Conservation (phyloP, 2,888 invertebrate genomes). For the Epinotia nisella region DNA sequence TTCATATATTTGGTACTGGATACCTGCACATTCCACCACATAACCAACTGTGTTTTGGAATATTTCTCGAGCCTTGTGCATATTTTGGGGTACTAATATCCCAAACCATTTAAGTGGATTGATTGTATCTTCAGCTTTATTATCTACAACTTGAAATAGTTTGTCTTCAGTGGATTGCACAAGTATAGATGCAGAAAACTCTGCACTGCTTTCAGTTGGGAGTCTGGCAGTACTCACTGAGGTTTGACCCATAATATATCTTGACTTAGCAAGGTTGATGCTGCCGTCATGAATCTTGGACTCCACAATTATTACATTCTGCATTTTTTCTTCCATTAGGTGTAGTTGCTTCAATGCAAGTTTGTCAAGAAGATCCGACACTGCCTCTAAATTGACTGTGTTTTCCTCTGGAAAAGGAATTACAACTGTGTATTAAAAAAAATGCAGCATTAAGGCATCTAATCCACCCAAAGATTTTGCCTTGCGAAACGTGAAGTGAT, state of each 20-base stretch:
- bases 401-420: constrained; percentile 23
- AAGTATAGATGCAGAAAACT: constrained; percentile 71
- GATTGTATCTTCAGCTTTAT: constrained; percentile 60
- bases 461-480: too few species aligned
- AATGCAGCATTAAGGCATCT: background rate
- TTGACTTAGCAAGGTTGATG: constrained; percentile 89
- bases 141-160: constrained; percentile 70
- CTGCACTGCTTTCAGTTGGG: constrained; percentile 86
- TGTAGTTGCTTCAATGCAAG: constrained; percentile 88
- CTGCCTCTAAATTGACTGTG: constrained; percentile 58
- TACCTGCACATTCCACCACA: constrained; percentile 88
- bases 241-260: constrained; percentile 91
- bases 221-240: constrained; percentile 89
- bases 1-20: constrained; percentile 85
- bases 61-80: constrained; percentile 89
- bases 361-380: constrained; percentile 87
- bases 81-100: constrained; percentile 91
- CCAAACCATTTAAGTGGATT: constrained; percentile 96
- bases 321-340: constrained; percentile 90
- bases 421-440: background rate
- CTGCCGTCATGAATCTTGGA: constrained; percentile 88
- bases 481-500: too few species aligned
- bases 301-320: constrained; percentile 88
- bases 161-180: constrained; percentile 72
- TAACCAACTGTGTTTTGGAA: constrained; percentile 89